Percentiles rank a stretch among this genome's conserved stretches.
Evolutionary conservation across 2,797 vertebrate species (phyloP).

Genomic region (Periophthalmus magnuspinnatus): DNA sequence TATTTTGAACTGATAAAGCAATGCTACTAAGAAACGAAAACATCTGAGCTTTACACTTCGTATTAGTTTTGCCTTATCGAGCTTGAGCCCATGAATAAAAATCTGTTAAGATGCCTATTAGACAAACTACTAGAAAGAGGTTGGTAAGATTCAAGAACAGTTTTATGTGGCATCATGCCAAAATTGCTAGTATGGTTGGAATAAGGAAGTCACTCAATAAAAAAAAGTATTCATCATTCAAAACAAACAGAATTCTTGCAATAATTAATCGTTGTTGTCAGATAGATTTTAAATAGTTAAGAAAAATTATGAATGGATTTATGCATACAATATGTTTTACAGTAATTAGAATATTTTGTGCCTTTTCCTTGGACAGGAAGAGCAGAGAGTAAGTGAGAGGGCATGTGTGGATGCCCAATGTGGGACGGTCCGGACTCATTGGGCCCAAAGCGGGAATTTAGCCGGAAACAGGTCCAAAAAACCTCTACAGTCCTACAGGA

Average conservation of each 20-base stretch:
- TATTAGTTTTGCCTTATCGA: neutral
- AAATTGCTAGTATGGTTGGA: neutral
- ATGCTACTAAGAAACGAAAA: too few relatives aligned
- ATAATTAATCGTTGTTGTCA: neutral
- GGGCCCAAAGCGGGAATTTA: conserved; percentile 29
- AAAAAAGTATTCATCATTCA: neutral
- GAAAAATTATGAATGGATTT: neutral
- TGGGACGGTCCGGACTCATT: conserved; percentile 11
- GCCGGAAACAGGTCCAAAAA: conserved; percentile 38
- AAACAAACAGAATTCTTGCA: neutral
- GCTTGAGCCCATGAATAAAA: neutral
- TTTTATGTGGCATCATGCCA: neutral
- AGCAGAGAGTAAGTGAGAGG: conserved; percentile 1
- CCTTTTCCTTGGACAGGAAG: conserved; percentile 5
- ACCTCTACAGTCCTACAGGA: conserved; percentile 10
- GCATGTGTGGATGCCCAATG: neutral
- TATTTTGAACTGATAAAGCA: too few relatives aligned
- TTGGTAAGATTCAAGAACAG: neutral
- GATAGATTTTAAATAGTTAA: neutral
- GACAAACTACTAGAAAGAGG: too few relatives aligned
- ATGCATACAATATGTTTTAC: neutral
- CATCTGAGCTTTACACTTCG: neutral
- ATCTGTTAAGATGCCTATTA: neutral
- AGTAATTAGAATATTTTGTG: neutral
- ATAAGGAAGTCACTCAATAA: neutral